Evolutionary conservation across 2,888 invertebrate species (phyloP).

Genomic region (Meiosimyza decipiens): DNA sequence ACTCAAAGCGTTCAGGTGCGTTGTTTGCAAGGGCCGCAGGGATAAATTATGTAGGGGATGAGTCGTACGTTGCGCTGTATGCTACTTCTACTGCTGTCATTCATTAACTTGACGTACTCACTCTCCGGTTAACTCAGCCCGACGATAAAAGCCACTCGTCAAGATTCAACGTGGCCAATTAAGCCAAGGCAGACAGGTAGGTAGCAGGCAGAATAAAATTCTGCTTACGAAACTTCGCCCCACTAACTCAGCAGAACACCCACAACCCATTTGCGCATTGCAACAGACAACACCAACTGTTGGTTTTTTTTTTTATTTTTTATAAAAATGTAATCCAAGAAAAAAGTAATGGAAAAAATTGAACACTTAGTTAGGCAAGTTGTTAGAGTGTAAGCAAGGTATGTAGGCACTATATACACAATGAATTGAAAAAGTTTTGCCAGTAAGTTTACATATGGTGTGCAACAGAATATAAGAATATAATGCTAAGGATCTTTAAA

Average conservation of each 20-base stretch:
- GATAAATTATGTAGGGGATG: neutral
- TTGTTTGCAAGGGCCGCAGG: neutral
- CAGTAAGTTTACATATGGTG: too few relatives aligned
- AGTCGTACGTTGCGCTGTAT: neutral
- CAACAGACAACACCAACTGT: neutral
- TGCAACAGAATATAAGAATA: too few relatives aligned
- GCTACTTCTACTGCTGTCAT: neutral
- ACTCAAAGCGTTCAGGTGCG: neutral
- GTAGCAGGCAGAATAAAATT: too few relatives aligned
- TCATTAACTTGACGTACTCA: neutral
- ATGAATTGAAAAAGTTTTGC: neutral
- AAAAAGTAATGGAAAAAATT: neutral
- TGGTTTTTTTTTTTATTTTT: too few relatives aligned
- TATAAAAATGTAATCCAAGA: neutral
- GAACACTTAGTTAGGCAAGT: neutral
- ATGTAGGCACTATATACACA: too few relatives aligned
- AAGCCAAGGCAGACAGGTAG: neutral
- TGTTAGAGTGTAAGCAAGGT: neutral
- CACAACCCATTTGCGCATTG: too few relatives aligned
- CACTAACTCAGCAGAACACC: too few relatives aligned
- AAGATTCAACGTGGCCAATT: slow-evolving; percentile 14
- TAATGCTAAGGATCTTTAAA: too few relatives aligned
- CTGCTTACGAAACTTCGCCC: too few relatives aligned
- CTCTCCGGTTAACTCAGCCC: neutral
- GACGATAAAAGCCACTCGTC: slow-evolving; percentile 18